Percentiles rank a stretch among this genome's conserved stretches.
Conservation (phyloP, 2,888 invertebrate genomes). For the Thera obeliscata region DNA sequence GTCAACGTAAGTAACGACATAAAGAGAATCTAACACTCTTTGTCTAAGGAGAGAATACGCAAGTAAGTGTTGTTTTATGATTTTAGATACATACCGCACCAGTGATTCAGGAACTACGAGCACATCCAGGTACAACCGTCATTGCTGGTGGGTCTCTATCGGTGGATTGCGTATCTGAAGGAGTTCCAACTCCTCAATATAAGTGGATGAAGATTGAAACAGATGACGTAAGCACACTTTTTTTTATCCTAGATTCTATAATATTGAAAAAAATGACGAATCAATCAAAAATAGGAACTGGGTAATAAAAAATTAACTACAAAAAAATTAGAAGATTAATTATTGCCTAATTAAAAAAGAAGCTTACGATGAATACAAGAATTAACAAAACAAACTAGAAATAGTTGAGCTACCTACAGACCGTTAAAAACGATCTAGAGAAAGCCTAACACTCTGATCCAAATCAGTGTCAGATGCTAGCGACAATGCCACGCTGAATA, state of each 20-base stretch:
- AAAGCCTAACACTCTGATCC: no score
- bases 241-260: neutral
- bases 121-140: slow-evolving; percentile 52
- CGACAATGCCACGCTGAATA: no score
- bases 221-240: slow-evolving; percentile 15
- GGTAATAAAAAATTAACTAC: no score
- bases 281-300: no score
- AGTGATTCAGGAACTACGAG: slow-evolving; percentile 52
- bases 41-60: neutral
- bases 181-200: slow-evolving; percentile 62
- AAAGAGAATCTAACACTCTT: neutral
- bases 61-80: neutral
- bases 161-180: slow-evolving; percentile 65
- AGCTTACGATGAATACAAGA: no score
- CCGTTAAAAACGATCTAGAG: no score
- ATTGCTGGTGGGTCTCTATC: slow-evolving; percentile 52
- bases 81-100: slow-evolving; percentile 64
- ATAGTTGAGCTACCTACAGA: no score
- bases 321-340: no score
- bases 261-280: neutral
- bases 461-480: no score
- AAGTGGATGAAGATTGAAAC: slow-evolving; percentile 58
- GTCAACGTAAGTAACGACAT: slow-evolving; percentile 42
- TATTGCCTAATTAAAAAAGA: no score
- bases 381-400: no score